Conservation (phyloP, 1,140 invertebrate genomes). For the Zaprionus gabonicus region DNA sequence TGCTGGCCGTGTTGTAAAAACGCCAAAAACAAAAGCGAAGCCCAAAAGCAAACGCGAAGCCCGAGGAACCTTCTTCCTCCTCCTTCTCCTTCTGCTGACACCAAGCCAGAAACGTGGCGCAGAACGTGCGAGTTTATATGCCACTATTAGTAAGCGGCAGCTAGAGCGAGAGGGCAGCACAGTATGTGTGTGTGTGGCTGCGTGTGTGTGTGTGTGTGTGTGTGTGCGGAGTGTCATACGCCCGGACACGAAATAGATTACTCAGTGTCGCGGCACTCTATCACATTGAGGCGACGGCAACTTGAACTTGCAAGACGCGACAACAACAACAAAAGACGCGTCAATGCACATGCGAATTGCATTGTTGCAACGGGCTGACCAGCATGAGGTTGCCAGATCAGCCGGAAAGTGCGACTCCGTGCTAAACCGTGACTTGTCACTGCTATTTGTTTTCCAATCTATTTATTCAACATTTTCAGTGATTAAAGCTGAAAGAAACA, state of each 20-base stretch:
- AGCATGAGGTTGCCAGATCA: constrained; percentile 1
- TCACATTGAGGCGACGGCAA: constrained; percentile 46
- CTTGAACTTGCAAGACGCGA: constrained; percentile 34
- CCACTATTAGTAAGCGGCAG: constrained; percentile 58
- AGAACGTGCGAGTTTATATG: constrained; percentile 74
- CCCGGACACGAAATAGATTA: constrained; percentile 74
- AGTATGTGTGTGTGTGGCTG: background rate
- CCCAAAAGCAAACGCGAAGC: constrained; percentile 50
- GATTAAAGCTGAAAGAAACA: no score
- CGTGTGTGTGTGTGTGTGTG: constrained; percentile 2
- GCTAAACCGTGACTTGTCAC: background rate
- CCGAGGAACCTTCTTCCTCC: background rate
- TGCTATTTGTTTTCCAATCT: background rate
- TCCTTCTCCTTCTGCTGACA: background rate
- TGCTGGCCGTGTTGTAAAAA: constrained; percentile 80
- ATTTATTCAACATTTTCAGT: background rate
- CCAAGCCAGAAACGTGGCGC: constrained; percentile 57
- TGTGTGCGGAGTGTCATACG: constrained; percentile 42
- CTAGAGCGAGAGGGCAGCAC: background rate
- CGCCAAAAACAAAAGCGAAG: constrained; percentile 74
- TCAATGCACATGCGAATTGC: background rate
- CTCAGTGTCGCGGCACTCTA: constrained; percentile 79
- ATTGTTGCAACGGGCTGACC: background rate
- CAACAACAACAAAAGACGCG: background rate
- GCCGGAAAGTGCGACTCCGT: background rate